Evolutionary conservation across 2,888 invertebrate species (phyloP).

Genomic region (Apamea sordens): DNA sequence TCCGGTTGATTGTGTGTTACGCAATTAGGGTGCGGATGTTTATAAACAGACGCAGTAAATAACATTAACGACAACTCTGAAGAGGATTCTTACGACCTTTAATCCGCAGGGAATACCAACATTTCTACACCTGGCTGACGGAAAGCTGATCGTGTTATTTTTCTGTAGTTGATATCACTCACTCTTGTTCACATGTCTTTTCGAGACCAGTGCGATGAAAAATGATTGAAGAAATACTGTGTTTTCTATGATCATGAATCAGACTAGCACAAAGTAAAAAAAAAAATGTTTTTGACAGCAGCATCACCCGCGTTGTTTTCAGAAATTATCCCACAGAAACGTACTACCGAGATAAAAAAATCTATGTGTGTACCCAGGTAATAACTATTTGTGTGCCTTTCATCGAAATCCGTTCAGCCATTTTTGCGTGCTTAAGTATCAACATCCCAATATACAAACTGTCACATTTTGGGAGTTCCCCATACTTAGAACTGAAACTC

Average conservation of each 20-base stretch:
- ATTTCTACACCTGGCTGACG: background rate
- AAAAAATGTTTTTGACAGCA: background rate
- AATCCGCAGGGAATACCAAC: background rate
- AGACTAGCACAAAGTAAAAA: too few relatives aligned
- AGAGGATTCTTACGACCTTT: background rate
- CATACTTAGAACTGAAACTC: too few relatives aligned
- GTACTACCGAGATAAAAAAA: too few relatives aligned
- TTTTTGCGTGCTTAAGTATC: background rate
- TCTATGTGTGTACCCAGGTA: background rate
- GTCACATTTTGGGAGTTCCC: too few relatives aligned
- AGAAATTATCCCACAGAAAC: background rate
- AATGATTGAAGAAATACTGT: background rate
- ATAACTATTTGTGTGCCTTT: too few relatives aligned
- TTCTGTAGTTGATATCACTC: background rate
- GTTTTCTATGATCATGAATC: background rate
- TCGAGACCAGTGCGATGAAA: background rate
- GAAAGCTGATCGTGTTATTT: background rate
- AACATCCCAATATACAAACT: background rate
- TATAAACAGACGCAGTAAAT: background rate
- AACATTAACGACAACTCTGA: background rate
- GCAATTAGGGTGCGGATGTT: background rate
- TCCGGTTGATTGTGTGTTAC: too few relatives aligned
- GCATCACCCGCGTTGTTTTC: too few relatives aligned
- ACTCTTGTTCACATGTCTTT: background rate
- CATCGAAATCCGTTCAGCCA: background rate